Evolutionary conservation across 1,140 invertebrate genomes (phyloP).

Genomic region (Rhyacophila brunnea): DNA sequence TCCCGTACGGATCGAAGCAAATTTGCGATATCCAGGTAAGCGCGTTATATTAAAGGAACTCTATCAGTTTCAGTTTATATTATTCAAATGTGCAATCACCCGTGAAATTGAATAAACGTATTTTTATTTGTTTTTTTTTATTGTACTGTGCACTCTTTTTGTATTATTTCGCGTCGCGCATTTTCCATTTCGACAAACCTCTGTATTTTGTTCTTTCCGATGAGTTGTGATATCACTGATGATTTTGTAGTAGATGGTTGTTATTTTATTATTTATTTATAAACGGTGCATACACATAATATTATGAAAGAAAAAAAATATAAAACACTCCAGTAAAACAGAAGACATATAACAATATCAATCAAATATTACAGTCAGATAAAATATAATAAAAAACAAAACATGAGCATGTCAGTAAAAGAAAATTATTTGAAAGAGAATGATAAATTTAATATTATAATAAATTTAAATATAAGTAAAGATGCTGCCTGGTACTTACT

Average conservation of each 20-base stretch:
- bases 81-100: conserved; percentile 36
- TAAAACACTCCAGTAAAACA: too few species aligned
- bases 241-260: conserved; percentile 14
- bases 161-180: conserved; percentile 22
- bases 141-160: conserved; percentile 29
- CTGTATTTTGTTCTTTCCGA: conserved; percentile 16
- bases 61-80: conserved; percentile 34
- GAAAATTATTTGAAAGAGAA: too few species aligned
- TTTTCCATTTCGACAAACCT: conserved; percentile 24
- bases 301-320: too few species aligned
- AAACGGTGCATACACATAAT: too few species aligned
- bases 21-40: not conserved
- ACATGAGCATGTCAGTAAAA: too few species aligned
- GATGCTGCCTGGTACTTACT: too few species aligned
- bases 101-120: conserved; percentile 36
- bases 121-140: conserved; percentile 34
- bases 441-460: too few species aligned
- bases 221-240: not conserved
- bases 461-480: too few species aligned
- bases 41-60: conserved; percentile 32
- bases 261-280: too few species aligned
- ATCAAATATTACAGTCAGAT: not conserved
- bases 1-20: too few species aligned
- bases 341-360: too few species aligned
- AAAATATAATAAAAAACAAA: not conserved